Evolutionary conservation across 2,797 vertebrate species (phyloP).

Genomic region (Gastrophryne carolinensis): DNA sequence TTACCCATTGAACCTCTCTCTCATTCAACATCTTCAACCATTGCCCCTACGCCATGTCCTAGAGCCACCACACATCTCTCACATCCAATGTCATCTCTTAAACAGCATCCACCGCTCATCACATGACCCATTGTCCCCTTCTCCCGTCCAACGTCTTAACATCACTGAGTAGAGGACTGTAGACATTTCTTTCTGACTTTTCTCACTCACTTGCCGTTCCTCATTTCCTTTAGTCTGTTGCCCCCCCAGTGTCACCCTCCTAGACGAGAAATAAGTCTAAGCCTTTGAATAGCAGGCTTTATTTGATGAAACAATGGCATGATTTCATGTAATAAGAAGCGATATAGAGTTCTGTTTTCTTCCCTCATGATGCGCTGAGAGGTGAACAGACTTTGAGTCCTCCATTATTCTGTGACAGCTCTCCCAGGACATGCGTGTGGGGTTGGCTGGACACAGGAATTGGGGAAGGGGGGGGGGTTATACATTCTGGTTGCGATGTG

Average conservation of each 20-base stretch:
- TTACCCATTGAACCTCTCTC: too few species aligned
- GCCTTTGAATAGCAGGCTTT: conserved; percentile 65
- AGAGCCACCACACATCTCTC: too few species aligned
- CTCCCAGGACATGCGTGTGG: conserved; percentile 33
- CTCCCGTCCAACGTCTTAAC: too few species aligned
- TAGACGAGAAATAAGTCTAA: neutral
- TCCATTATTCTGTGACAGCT: neutral
- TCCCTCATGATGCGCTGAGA: neutral
- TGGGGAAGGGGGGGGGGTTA: conserved; percentile 54
- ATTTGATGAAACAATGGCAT: conserved; percentile 77
- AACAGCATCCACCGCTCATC: too few species aligned
- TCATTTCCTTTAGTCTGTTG: too few species aligned
- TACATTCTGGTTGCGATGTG: conserved; percentile 79
- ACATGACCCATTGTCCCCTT: too few species aligned
- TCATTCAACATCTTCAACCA: too few species aligned
- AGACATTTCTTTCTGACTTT: too few species aligned
- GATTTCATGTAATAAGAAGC: conserved; percentile 68
- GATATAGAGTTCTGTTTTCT: neutral
- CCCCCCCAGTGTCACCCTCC: neutral
- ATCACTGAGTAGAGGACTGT: too few species aligned
- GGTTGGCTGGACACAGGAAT: neutral
- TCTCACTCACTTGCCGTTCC: too few species aligned
- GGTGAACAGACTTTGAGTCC: neutral
- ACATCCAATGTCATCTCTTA: too few species aligned
- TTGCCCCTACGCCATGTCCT: too few species aligned